Evolutionary conservation across 2,888 invertebrate species (phyloP).

Genomic region (Ypsolopha scabrella): DNA sequence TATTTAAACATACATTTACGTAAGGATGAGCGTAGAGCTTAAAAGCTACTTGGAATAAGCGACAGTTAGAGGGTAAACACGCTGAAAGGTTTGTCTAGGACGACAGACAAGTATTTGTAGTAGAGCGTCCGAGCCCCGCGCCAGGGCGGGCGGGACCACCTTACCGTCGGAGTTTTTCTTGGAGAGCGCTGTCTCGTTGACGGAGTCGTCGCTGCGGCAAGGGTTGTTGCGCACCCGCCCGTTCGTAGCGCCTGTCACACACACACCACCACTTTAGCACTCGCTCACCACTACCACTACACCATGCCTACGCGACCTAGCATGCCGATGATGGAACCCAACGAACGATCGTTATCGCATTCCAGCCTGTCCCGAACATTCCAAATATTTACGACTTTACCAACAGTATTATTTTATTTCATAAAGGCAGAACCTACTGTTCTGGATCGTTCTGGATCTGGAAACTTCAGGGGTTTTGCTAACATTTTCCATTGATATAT

Average conservation of each 20-base stretch:
- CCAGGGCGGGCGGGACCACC: conserved; percentile 38
- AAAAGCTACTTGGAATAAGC: conserved; percentile 41
- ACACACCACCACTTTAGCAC: conserved; percentile 58
- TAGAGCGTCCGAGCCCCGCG: conserved; percentile 19
- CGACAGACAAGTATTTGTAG: conserved; percentile 25
- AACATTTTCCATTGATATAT: too few species aligned
- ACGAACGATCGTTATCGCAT: too few species aligned
- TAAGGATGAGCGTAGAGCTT: too few species aligned
- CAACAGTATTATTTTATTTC: too few species aligned
- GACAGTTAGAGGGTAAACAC: conserved; percentile 44
- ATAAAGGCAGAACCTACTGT: too few species aligned
- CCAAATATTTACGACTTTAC: too few species aligned
- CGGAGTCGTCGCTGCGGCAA: conserved; percentile 78
- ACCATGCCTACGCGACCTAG: not conserved
- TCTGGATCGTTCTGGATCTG: too few species aligned
- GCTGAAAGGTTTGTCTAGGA: conserved; percentile 34
- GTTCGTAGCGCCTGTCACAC: conserved; percentile 60
- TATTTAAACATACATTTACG: too few species aligned
- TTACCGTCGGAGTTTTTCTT: conserved; percentile 90
- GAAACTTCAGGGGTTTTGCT: too few species aligned
- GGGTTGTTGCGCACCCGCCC: conserved; percentile 45
- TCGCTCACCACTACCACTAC: conserved; percentile 9
- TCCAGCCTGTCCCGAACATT: too few species aligned
- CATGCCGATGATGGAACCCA: not conserved
- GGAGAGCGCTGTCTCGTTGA: conserved; percentile 82